Evolutionary conservation across 1,140 invertebrate species (phyloP).

Genomic region (Acromyrmex heyeri): DNA sequence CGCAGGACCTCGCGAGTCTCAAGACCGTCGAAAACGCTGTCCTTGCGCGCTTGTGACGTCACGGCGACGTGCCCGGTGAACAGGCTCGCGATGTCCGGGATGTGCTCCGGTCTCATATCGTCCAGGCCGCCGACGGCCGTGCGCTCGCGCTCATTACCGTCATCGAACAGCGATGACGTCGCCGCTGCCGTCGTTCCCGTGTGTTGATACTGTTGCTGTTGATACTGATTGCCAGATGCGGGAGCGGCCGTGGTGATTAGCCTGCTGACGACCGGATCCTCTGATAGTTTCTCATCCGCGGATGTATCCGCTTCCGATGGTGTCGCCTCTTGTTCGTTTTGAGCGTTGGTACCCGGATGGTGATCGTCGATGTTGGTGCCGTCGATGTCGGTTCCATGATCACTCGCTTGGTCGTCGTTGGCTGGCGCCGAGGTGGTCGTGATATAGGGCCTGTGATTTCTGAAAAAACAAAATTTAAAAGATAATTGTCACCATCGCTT

Average conservation of each 20-base stretch:
- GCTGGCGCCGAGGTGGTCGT: constrained; percentile 82
- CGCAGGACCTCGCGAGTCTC: constrained; percentile 81
- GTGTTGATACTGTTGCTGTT: constrained; percentile 9
- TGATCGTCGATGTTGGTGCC: constrained; percentile 68
- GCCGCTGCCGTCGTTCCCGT: constrained; percentile 30
- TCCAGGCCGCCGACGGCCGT: constrained; percentile 47
- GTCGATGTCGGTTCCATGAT: constrained; percentile 21
- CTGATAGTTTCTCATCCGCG: constrained; percentile 57
- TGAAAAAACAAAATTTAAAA: constrained; percentile 68
- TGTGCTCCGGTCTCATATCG: constrained; percentile 75
- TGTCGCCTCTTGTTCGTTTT: constrained; percentile 66
- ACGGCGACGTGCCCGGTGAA: constrained; percentile 78
- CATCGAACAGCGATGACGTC: constrained; percentile 50
- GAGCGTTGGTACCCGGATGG: constrained; percentile 1
- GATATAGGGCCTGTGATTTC: constrained; percentile 83
- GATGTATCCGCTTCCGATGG: constrained; percentile 61
- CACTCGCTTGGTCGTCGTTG: constrained; percentile 76
- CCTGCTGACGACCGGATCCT: constrained; percentile 77
- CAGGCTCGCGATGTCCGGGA: constrained; percentile 83
- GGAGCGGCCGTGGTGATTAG: constrained; percentile 73
- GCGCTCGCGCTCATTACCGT: constrained; percentile 46
- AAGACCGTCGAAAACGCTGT: constrained; percentile 82
- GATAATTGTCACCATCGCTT: background rate
- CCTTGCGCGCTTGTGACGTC: constrained; percentile 72
- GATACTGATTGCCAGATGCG: constrained; percentile 70